Evolutionary conservation across 37 sponge, comb jelly and placozoan species (phyloP), one percentile per base, ranked within the genome.

Genomic region (Aphrocallistes beatrix): DNA sequence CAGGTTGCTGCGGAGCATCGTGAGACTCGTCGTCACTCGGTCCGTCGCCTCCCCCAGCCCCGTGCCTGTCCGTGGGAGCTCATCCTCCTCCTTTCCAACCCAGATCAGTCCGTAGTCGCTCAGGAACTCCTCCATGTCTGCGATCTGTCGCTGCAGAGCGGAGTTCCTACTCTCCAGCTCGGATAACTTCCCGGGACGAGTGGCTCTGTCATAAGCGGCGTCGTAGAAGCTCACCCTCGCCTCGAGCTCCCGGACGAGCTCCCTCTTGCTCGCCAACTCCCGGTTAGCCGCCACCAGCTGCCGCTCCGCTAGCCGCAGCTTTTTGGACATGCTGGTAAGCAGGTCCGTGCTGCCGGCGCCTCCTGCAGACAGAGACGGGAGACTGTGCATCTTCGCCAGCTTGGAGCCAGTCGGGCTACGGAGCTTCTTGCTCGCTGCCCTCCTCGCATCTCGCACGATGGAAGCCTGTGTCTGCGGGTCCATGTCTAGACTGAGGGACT

Each of bases 31-130:
- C 1, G 75, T 60, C 34, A 60, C 75, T 3, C 75, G 25, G 75
- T 60, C 75, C 10, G 75, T 19, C 6, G 28, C 25, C 32, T 60
- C 75, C n/a, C 34, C 75, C 34, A 60, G 34, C 3, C 75, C 75
- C 75, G 75, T 60, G 21, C n/a, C 75, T 60, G 75, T 60, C 6
- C 75, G 75, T 30, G 75, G 75, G 75, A 60, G 75, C 45, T 42
- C 45, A 13, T 60, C 75, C 34, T 60, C 75, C 51, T 88, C 89
- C 40, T 91, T 88, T n/a, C 96, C 96, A 0, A 97, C 91, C 98
- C 98, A 97, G 0, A 93, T 82, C 93, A 97, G 91, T 1, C 98
- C 98, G 84, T 97, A 97, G 88, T 97, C 98, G 87, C 85, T 91
- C 19, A 97, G 91, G 60, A 97, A 97, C 84, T 91, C 91, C 93